These are phyloP conservation scores for Conomelus anceps DNA, from an alignment of 2,888 invertebrate species.

Conservation along the genomic window DNA sequence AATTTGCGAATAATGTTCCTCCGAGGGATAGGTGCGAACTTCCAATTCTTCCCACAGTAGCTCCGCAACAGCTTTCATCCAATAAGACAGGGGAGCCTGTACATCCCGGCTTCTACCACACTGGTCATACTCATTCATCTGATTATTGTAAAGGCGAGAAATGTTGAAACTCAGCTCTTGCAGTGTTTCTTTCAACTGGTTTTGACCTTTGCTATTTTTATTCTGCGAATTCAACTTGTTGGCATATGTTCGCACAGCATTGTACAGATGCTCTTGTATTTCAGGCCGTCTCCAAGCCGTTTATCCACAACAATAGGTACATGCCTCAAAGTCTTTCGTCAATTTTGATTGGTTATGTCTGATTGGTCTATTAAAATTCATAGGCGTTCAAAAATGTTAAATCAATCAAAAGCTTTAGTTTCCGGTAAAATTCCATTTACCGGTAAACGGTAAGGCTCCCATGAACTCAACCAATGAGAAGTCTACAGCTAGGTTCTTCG, in stretches of 20 bases:
- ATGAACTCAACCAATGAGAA: no score
- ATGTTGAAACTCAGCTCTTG: neutral
- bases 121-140: neutral
- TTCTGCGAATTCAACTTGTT: neutral
- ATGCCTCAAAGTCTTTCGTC: no score
- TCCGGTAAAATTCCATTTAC: no score
- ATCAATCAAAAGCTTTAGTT: no score
- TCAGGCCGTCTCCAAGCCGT: neutral
- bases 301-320: no score
- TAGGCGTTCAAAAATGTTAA: no score
- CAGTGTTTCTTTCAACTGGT: neutral
- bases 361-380: no score
- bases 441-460: no score
- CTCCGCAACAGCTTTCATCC: neutral
- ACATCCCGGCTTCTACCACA: neutral
- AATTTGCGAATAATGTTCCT: neutral
- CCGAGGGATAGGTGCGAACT: neutral
- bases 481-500: no score
- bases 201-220: neutral
- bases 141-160: neutral
- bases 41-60: neutral
- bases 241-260: neutral
- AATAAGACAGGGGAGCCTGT: neutral
- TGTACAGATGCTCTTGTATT: constrained; percentile 1
- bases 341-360: no score